Base-by-base conservation (phyloP, 2,113 vertebrate genomes). In the Cygnus atratus region DNA sequence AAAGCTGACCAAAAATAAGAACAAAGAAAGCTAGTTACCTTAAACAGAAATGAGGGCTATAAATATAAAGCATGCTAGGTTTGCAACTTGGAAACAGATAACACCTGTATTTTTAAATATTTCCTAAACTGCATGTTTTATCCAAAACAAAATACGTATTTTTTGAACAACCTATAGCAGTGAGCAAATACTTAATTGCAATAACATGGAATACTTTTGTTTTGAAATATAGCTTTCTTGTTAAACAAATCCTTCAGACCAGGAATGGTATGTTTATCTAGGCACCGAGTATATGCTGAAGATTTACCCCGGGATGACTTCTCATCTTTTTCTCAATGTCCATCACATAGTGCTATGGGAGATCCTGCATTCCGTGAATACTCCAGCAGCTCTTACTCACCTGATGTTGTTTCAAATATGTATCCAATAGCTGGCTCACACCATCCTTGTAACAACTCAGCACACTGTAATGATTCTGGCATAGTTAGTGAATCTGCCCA, bases 261-360 rank as follows among this genome's bases (percentile, higher is more conserved):
- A 84, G 67, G 54, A 84, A 28, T 84, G 19, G 8, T 31, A 3
- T 52, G 28, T 95, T 92, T 96, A 35, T 96, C 57, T 95, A 98
- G 95, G 63, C 83, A 95, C 58, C 76, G 94, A 55, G 33, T 93
- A 28, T 95, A 44, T 87, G 19, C 93, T 66, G 93, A 97, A 95
- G 88, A 90, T 31, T 61, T 80, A n/a, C 28, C 73, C 41, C 59
- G 80, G 87, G 62, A 92, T 96, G 76, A 90, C 41, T 58, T 87
- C 41, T 95, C n/a, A 76, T 31, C 94, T 87, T 88, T 97, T 80
- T 95, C 95, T 81, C 89, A 96, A 57, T 97, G 75, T 90, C 33
- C 89, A 5, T 94, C 96, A 92, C 85, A 43, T 37, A 98, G 97
- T 80, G 48, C 90, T 67, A 55, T 82, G 71, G 82, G 90, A 93